phyloP scores from a whole-genome alignment of 1,140 invertebrate species.

The Tetragonula clypearis region DNA sequence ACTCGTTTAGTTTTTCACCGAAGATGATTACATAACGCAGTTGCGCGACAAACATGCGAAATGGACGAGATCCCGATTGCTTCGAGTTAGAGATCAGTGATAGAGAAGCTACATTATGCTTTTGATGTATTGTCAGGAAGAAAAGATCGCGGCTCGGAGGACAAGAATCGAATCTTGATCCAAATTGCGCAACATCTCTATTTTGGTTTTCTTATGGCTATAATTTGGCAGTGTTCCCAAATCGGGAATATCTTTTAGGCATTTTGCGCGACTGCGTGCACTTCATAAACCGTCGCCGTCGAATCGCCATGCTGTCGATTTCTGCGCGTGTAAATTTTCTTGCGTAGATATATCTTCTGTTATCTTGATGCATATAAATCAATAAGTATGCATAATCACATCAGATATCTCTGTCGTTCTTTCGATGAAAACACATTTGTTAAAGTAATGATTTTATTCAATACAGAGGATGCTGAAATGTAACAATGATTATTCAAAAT shows the following conservation, averaged over 20 bases:
- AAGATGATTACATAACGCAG: conserved; percentile 31
- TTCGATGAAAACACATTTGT: too few species aligned
- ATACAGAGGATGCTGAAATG: too few species aligned
- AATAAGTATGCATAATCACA: too few species aligned
- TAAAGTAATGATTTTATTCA: too few species aligned
- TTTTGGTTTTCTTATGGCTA: conserved; percentile 64
- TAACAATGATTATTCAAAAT: too few species aligned
- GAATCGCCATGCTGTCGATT: neutral
- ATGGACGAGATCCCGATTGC: neutral
- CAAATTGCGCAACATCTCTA: conserved; percentile 67
- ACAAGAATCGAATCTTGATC: conserved; percentile 41
- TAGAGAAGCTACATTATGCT: neutral
- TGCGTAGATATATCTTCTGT: neutral
- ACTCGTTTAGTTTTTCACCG: conserved; percentile 30
- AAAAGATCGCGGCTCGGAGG: conserved; percentile 10
- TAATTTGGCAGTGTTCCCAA: conserved; percentile 69
- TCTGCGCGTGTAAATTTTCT: neutral
- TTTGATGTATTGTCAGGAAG: neutral
- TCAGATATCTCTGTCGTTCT: too few species aligned
- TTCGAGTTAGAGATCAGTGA: neutral
- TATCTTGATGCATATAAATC: neutral
- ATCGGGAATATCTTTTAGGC: conserved; percentile 59
- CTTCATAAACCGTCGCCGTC: conserved; percentile 6
- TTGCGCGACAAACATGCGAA: conserved; percentile 24
- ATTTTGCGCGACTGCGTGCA: too few species aligned